Base-by-base conservation (phyloP, 2,113 vertebrate species). In the Vanacampus margaritifer region DNA sequence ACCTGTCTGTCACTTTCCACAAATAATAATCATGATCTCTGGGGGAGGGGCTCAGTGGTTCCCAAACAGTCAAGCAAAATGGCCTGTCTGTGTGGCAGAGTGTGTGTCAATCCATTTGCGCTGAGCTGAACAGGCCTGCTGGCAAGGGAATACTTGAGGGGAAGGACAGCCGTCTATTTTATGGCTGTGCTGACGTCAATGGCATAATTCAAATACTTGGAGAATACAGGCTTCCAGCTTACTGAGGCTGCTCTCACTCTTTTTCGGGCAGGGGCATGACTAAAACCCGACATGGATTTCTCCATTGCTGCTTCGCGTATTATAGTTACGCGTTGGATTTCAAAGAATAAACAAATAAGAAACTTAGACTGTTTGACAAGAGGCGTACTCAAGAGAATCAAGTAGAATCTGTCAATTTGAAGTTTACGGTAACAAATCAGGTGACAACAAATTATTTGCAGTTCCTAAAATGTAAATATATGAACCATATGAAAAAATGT, bases 181-280 rank as follows among this genome's bases (percentile, higher is more conserved):
- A 98, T 96, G 94, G 94, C 94, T 93, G 92, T 94, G 95, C 95
- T 99, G 97, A 99, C 97, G 97, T 99, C 96, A 98, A 98, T 96
- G 92, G 95, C 95, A 98, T 97, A 96, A 96, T 95, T 98, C 95
- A 95, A 95, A 99, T 98, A 97, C 92, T 97, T 97, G 94, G 91
- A 93, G 94, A 92, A 93, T 90, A 94, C 94, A 92, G 81, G 93
- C 94, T 93, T 94, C 93, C 94, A 95, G 94, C 92, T 94, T 92
- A 92, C 92, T 80, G 81, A 91, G 79, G 84, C 89, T 91, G 88
- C 80, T 90, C 74, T 69, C 74, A 73, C 75, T 74, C 64, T 71
- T 26, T 65, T 46, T 65, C 10, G 89, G 79, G 84, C 87, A 84
- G 70, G 86, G 89, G 74, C 26, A 59, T 57, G 67, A 67, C 10